phyloP scores from a whole-genome alignment of 2,797 vertebrate genomes.

The Anomalospiza imberbis region DNA sequence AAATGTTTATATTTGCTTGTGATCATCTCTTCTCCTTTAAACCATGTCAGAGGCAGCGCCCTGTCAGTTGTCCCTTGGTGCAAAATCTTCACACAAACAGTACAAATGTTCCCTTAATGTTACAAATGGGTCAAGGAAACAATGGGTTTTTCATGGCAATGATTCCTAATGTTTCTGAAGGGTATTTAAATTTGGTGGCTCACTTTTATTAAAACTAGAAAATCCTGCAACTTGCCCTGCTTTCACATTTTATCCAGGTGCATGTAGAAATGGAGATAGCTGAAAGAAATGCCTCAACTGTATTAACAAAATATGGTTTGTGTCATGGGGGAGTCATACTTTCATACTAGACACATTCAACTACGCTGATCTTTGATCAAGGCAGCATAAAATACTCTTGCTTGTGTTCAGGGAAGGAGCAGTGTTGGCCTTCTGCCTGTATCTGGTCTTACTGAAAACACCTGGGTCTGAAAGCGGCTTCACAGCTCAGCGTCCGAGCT shows the following conservation, averaged over 20 bases:
- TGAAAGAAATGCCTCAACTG: neutral
- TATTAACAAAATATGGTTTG: neutral
- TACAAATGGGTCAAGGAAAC: rapidly evolving
- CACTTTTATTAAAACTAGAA: neutral
- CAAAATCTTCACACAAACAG: neutral
- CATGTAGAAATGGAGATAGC: neutral
- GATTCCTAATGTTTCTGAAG: neutral
- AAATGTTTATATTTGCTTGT: neutral
- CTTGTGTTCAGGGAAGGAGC: neutral
- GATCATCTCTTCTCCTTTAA: neutral
- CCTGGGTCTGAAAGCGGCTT: neutral
- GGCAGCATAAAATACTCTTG: neutral
- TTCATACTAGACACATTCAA: neutral
- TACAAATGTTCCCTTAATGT: neutral
- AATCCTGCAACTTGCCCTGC: neutral
- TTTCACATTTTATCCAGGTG: neutral
- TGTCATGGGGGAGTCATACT: neutral
- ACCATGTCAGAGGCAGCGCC: neutral
- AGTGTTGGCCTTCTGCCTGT: neutral
- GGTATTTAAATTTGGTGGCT: neutral
- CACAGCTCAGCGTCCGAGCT: neutral
- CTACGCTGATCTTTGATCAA: neutral
- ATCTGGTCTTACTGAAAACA: neutral
- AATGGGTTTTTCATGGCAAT: neutral
- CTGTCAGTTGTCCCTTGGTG: neutral